These are phyloP conservation scores for Plectus sambesii DNA, from an alignment of 1,140 invertebrate species.

Conservation along the genomic window DNA sequence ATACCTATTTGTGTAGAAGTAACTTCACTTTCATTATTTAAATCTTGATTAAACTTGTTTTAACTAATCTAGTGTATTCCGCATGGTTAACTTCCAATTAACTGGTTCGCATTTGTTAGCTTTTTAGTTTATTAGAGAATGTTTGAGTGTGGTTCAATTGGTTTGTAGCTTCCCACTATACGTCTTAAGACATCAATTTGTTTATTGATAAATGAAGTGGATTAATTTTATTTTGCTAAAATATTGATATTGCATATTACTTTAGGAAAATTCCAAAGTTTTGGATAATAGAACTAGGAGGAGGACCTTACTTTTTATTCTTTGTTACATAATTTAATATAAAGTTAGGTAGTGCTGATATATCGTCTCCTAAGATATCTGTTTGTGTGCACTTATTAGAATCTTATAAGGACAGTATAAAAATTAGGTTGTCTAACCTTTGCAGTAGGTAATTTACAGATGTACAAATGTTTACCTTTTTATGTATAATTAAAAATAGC, in stretches of 20 bases:
- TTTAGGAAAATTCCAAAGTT: conserved; percentile 20
- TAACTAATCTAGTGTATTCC: conserved; percentile 50
- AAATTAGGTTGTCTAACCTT: too few relatives aligned
- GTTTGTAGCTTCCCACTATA: conserved; percentile 28
- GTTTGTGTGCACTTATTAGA: conserved; percentile 12
- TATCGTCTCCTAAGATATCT: conserved; percentile 13
- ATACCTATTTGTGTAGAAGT: conserved; percentile 60
- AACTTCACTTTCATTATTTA: conserved; percentile 26
- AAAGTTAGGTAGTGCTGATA: conserved; percentile 10
- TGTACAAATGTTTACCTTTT: too few relatives aligned
- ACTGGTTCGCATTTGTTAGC: conserved; percentile 45
- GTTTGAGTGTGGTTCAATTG: conserved; percentile 43
- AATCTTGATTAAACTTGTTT: conserved; percentile 47
- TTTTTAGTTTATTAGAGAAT: conserved; percentile 34
- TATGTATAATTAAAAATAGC: conserved; percentile 15
- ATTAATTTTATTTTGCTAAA: conserved; percentile 19
- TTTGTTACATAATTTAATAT: conserved; percentile 24
- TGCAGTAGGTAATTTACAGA: too few relatives aligned
- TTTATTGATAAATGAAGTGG: conserved; percentile 18
- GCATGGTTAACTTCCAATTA: conserved; percentile 53
- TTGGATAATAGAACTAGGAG: conserved; percentile 21
- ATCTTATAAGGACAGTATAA: too few relatives aligned
- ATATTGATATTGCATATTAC: conserved; percentile 21
- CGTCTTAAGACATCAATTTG: conserved; percentile 19
- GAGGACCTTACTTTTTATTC: conserved; percentile 43